Evolutionary conservation across 2,113 vertebrate species (phyloP).

Genomic region (Pachypanchax playfairii): DNA sequence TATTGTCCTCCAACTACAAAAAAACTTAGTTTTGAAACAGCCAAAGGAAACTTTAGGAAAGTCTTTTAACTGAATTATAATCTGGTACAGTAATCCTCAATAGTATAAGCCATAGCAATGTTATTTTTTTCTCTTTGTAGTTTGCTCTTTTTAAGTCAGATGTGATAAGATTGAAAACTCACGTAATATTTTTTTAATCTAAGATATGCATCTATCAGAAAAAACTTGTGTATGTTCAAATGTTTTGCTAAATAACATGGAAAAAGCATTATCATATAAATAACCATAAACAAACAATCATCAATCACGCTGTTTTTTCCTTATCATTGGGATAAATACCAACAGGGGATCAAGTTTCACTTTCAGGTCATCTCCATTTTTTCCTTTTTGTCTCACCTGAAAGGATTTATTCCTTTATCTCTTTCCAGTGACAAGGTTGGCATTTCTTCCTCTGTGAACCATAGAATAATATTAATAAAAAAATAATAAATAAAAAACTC

Average conservation of each 20-base stretch:
- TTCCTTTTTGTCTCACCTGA: conserved; percentile 52
- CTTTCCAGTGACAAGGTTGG: conserved; percentile 52
- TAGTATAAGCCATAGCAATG: background rate
- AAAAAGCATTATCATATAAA: background rate
- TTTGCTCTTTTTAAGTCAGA: background rate
- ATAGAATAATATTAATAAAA: conserved; percentile 26
- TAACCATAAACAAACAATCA: conserved; percentile 8
- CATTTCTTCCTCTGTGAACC: conserved; percentile 48
- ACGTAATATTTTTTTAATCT: background rate
- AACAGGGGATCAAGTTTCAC: conserved; percentile 22
- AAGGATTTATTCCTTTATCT: conserved; percentile 48
- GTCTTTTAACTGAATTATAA: too few species aligned
- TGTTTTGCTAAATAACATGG: background rate
- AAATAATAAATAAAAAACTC: conserved; percentile 15
- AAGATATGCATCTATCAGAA: background rate
- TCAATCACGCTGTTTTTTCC: conserved; percentile 2
- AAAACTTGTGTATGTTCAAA: background rate
- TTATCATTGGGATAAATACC: background rate
- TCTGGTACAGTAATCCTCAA: too few species aligned
- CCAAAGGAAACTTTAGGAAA: background rate
- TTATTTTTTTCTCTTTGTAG: background rate
- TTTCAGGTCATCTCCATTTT: conserved; percentile 3
- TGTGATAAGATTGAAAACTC: background rate
- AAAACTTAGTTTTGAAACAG: background rate
- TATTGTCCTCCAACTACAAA: background rate